Percentiles rank a stretch among this genome's conserved stretches.
Evolutionary conservation across 37 sponge, comb jelly and placozoan species (phyloP).

Genomic region (Hexactinellida sp.): DNA sequence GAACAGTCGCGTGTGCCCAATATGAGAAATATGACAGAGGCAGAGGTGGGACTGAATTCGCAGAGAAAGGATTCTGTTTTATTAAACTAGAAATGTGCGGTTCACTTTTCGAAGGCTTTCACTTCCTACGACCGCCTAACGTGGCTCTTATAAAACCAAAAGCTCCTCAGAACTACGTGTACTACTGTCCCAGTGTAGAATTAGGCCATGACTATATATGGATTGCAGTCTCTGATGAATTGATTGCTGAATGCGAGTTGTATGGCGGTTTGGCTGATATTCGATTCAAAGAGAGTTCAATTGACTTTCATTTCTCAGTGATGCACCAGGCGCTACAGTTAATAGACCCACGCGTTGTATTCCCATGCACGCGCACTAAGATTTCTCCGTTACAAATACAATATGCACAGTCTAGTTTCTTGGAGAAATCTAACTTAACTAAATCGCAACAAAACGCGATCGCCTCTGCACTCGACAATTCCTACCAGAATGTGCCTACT

Average conservation of each 20-base stretch:
- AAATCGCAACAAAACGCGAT: neutral
- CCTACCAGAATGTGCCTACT: neutral
- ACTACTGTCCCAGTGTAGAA: conserved; percentile 8
- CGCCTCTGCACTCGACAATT: neutral
- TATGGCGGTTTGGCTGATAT: neutral
- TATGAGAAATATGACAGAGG: neutral
- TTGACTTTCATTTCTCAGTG: conserved; percentile 5
- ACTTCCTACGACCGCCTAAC: neutral
- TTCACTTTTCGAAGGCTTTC: neutral
- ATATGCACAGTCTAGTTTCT: neutral
- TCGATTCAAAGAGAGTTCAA: neutral
- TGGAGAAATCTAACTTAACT: neutral
- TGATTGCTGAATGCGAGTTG: neutral
- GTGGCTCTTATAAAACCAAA: neutral
- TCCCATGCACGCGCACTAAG: neutral
- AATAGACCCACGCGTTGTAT: neutral
- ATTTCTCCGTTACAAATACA: neutral
- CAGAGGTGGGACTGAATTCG: neutral
- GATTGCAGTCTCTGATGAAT: neutral
- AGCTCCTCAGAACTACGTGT: neutral
- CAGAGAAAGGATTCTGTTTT: neutral
- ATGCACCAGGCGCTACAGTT: conserved; percentile 1
- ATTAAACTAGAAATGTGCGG: neutral
- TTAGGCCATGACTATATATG: conserved; percentile 2
- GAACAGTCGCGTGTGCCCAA: neutral